Evolutionary conservation across 1,140 invertebrate species (phyloP).

Genomic region (Belonocnema kinseyi): DNA sequence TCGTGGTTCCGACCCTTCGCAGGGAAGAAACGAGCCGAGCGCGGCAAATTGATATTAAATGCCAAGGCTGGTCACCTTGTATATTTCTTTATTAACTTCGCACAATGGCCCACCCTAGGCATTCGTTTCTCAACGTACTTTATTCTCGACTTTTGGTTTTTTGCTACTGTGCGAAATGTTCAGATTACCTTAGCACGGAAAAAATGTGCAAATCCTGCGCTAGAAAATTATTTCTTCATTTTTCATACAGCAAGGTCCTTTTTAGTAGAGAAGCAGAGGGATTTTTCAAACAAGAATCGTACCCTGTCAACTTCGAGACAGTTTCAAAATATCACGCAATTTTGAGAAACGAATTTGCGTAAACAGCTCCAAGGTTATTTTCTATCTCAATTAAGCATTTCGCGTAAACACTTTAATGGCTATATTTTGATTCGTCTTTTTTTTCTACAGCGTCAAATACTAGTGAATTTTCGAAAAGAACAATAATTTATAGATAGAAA

Average conservation of each 20-base stretch:
- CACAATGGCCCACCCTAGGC: conserved; percentile 46
- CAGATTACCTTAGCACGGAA: conserved; percentile 2
- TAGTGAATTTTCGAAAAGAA: too few species aligned
- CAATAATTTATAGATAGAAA: too few species aligned
- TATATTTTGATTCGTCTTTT: too few species aligned
- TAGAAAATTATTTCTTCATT: neutral
- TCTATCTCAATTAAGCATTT: too few species aligned
- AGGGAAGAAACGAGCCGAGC: conserved; percentile 54
- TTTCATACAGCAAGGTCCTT: neutral
- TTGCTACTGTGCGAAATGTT: neutral
- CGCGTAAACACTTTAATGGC: too few species aligned
- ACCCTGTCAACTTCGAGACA: too few species aligned
- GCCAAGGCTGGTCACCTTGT: conserved; percentile 69
- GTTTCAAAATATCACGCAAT: too few species aligned
- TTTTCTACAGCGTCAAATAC: too few species aligned
- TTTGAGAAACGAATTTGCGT: too few species aligned
- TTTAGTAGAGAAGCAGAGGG: too few species aligned
- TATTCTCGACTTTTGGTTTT: conserved; percentile 30
- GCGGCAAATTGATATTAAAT: conserved; percentile 73
- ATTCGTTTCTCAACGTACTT: conserved; percentile 19
- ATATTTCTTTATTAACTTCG: conserved; percentile 70
- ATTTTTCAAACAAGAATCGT: too few species aligned
- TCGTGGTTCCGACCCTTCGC: conserved; percentile 42
- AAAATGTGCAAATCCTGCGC: neutral
- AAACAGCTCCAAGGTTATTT: too few species aligned